phyloP scores from a whole-genome alignment of 2,888 invertebrate genomes.

The Abrostola tripartita region DNA sequence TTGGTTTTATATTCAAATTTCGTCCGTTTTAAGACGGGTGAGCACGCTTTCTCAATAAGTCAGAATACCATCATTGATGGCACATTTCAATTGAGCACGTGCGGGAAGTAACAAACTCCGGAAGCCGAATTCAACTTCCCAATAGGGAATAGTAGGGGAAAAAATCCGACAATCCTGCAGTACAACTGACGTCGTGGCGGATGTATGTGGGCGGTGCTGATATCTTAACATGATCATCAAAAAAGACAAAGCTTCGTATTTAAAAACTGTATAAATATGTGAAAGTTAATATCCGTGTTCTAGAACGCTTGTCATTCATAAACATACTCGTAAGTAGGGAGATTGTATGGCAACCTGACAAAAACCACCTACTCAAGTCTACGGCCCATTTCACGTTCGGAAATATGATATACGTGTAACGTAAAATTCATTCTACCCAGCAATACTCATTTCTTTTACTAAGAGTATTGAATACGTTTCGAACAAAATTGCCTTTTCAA shows the following conservation, averaged over 20 bases:
- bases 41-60: neutral
- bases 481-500: neutral
- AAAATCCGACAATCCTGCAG: no score
- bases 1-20: no score
- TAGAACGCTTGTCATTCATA: neutral
- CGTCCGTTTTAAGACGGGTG: no score
- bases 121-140: neutral
- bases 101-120: neutral
- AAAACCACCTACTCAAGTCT: neutral
- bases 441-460: no score
- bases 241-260: neutral
- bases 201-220: neutral
- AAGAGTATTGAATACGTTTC: neutral
- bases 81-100: neutral
- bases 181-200: neutral
- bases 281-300: no score
- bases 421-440: neutral
- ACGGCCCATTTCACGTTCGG: neutral
- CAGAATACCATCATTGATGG: neutral
- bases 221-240: neutral
- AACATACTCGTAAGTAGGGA: neutral
- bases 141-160: no score
- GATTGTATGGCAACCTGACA: slow-evolving; percentile 3
- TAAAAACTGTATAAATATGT: no score
- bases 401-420: neutral